A percentile compares a stretch with the other conserved stretches of the same genome.
These are phyloP conservation scores for Pempheris klunzingeri DNA, from an alignment of 2,797 vertebrate species.

Conservation along the genomic window DNA sequence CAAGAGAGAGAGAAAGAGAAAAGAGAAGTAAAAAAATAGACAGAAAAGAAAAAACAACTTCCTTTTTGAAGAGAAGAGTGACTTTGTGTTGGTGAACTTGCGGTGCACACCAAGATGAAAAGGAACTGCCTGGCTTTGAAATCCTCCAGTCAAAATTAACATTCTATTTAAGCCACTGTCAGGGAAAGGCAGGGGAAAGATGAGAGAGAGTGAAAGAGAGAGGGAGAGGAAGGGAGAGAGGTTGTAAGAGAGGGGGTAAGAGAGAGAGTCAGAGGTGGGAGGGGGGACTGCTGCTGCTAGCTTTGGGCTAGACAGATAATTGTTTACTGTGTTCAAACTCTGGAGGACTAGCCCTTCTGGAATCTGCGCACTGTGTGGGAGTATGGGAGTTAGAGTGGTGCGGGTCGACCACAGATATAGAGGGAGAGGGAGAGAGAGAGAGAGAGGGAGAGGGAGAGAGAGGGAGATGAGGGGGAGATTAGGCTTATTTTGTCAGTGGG, in stretches of 20 bases:
- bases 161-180: constrained; percentile 85
- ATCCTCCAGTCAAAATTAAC: constrained; percentile 85
- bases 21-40: constrained; percentile 48
- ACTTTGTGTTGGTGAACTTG: constrained; percentile 83
- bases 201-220: constrained; percentile 68
- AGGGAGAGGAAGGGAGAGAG: constrained; percentile 44
- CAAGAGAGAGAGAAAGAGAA: constrained; percentile 40
- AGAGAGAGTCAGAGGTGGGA: constrained; percentile 7
- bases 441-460: constrained; percentile 55
- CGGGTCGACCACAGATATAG: constrained; percentile 62
- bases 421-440: constrained; percentile 72
- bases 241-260: constrained; percentile 22
- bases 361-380: constrained; percentile 84
- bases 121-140: constrained; percentile 80
- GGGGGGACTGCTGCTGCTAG: constrained; percentile 58
- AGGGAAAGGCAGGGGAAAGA: constrained; percentile 72
- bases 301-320: constrained; percentile 84
- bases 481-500: constrained; percentile 84
- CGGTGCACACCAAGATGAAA: constrained; percentile 81
- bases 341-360: constrained; percentile 83
- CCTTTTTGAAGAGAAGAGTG: constrained; percentile 73
- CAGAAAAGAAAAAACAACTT: constrained; percentile 68
- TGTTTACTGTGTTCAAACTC: constrained; percentile 88
- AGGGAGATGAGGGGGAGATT: constrained; percentile 77
- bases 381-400: constrained; percentile 61